Evolutionary conservation across 2,113 vertebrate species (phyloP).

Genomic region (Ctenodactylus gundi): DNA sequence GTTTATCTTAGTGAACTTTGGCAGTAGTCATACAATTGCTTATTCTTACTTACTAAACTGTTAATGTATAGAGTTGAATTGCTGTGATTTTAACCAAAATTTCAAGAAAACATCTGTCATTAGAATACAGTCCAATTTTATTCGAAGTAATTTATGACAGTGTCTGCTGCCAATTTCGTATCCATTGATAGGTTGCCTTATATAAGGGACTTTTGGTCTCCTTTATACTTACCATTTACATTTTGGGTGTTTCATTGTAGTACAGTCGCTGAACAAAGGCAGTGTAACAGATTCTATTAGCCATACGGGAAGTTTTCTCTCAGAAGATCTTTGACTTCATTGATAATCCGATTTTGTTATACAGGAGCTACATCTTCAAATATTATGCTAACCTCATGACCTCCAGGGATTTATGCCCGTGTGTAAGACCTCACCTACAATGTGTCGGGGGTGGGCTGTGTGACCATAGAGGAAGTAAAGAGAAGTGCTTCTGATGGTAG

Average conservation of each 20-base stretch:
- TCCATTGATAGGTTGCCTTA: background rate
- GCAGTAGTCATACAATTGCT: background rate
- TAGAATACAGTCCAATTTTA: background rate
- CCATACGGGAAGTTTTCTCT: background rate
- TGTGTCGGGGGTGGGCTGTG: background rate
- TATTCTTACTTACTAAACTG: background rate
- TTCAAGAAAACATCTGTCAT: background rate
- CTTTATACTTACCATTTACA: background rate
- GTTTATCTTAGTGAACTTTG: background rate
- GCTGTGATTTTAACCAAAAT: background rate
- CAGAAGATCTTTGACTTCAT: background rate
- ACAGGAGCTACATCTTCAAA: background rate
- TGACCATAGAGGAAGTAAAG: background rate
- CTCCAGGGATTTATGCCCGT: background rate
- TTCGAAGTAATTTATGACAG: background rate
- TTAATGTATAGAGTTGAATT: background rate
- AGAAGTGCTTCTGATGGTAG: constrained; percentile 7
- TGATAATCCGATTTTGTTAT: background rate
- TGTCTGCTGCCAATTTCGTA: background rate
- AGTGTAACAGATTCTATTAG: background rate
- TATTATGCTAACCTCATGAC: background rate
- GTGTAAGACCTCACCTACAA: background rate
- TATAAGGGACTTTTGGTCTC: background rate
- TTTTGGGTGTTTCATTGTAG: background rate
- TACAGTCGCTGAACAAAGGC: background rate